These are phyloP conservation scores for Iselma pallidipennis DNA, from an alignment of 2,888 invertebrate genomes.

Conservation along the genomic window DNA sequence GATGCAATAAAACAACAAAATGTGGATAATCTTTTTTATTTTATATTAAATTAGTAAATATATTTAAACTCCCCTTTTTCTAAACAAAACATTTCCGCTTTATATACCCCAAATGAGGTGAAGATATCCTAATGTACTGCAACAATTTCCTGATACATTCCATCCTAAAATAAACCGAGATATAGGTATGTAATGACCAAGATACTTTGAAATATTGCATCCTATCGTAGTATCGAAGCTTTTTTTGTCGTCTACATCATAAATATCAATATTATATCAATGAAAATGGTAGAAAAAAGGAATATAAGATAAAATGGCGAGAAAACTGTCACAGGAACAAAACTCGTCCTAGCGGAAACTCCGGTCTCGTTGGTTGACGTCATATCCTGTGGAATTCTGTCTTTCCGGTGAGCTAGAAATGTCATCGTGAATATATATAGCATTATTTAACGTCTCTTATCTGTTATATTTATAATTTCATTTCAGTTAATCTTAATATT, in stretches of 20 bases:
- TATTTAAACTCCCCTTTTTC: background rate
- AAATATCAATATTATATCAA: background rate
- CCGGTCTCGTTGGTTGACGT: conserved; percentile 35
- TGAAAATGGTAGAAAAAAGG: background rate
- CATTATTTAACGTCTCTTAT: conserved; percentile 15
- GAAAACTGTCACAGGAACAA: conserved; percentile 20
- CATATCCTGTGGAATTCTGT: conserved; percentile 37
- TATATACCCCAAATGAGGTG: background rate
- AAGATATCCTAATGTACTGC: background rate
- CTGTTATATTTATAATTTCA: conserved; percentile 23
- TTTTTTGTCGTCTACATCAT: background rate
- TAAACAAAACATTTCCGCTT: background rate
- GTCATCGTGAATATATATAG: conserved; percentile 25
- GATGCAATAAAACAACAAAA: no score
- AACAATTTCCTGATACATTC: background rate
- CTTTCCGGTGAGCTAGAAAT: conserved; percentile 33
- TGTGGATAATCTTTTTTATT: no score
- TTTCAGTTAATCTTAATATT: conserved; percentile 6
- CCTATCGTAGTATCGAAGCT: background rate
- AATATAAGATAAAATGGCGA: conserved; percentile 3
- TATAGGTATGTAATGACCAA: background rate
- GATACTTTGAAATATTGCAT: background rate
- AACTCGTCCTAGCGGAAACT: conserved; percentile 29
- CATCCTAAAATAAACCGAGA: background rate
- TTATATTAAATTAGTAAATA: background rate